Base-by-base conservation (phyloP, 2,113 vertebrate species). In the Furnarius figulus region DNA sequence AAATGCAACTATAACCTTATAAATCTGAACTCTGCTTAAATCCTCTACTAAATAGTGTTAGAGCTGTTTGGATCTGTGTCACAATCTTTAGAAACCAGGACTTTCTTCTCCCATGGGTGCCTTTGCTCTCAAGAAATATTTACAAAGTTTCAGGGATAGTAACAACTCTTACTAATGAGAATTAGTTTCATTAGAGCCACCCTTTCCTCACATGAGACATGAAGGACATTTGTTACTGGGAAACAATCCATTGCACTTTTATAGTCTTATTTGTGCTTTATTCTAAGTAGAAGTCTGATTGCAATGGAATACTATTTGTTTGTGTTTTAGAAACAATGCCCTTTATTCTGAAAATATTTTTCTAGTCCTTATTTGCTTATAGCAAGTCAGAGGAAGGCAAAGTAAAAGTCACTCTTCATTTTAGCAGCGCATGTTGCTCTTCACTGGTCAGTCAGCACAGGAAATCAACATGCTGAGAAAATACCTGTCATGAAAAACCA, bases 401-500 rank as follows among this genome's bases (percentile, higher is more conserved):
- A 58, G 13, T 61, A 81, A 35, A 91, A 71, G 37, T 74, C 8
- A 28, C 35, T 59, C 24, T 86, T 84, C 27, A 40, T 87, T 94
- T 87, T 79, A 73, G 50, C 63, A 88, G 20, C 58, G n/a, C 25
- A n/a, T 53, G 6, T 56, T 94, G n/a, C 20, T 91, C 39, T 72
- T 70, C 49, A 55, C 33, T 85, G 91, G 86, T 89, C 86, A 94
- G 61, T 81, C 47, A 78, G 47, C 30, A 89, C 80, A 95, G 95
- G 95, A 96, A 96, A 78, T 90, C 42, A 75, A 21, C 52, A 31
- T 10, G 22, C 86, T 89, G 31, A 84, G 50, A 88, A 92, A 95
- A 95, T 63, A 84, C 44, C 80, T 78, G 39, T 79, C 42, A 47
- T 71, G 86, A 92, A 78, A 95, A 95, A 94, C 73, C 89, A 85